Conservation (phyloP, 1,140 invertebrate species). For the Phthorimaea operculella region DNA sequence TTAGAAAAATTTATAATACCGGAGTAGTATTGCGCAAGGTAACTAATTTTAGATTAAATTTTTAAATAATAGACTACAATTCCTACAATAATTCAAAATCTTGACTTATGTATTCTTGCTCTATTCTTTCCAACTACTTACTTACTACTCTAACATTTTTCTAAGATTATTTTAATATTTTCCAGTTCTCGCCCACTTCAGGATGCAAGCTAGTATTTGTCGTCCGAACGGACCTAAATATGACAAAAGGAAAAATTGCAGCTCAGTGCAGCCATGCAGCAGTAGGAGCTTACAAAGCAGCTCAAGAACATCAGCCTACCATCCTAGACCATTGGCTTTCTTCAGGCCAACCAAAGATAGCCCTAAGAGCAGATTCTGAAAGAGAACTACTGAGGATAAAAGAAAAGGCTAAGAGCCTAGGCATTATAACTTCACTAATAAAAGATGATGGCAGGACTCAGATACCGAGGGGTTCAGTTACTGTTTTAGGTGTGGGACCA, state of each 20-base stretch:
- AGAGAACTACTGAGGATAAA: conserved; percentile 73
- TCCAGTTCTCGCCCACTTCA: conserved; percentile 43
- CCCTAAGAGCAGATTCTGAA: conserved; percentile 79
- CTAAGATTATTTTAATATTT: too few species aligned
- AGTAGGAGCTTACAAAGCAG: conserved; percentile 80
- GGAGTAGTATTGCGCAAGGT: not conserved
- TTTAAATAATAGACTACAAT: too few species aligned
- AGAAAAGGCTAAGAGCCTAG: conserved; percentile 73
- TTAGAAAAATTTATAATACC: not conserved
- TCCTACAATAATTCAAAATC: too few species aligned
- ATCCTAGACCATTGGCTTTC: conserved; percentile 79
- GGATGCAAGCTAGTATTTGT: conserved; percentile 88
- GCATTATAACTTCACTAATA: conserved; percentile 79
- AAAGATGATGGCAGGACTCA: conserved; percentile 92
- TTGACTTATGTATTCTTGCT: too few species aligned
- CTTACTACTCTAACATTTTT: too few species aligned
- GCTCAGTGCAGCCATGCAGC: conserved; percentile 94
- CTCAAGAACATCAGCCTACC: conserved; percentile 70
- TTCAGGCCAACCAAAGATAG: conserved; percentile 86
- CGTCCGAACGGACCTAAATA: conserved; percentile 89
- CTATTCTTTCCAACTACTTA: too few species aligned
- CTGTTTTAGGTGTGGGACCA: conserved; percentile 91
- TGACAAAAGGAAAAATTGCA: conserved; percentile 95
- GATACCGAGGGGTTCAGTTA: conserved; percentile 84
- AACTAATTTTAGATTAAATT: too few species aligned